Conservation (phyloP, 1,140 invertebrate species). For the Brachionus angularis region DNA sequence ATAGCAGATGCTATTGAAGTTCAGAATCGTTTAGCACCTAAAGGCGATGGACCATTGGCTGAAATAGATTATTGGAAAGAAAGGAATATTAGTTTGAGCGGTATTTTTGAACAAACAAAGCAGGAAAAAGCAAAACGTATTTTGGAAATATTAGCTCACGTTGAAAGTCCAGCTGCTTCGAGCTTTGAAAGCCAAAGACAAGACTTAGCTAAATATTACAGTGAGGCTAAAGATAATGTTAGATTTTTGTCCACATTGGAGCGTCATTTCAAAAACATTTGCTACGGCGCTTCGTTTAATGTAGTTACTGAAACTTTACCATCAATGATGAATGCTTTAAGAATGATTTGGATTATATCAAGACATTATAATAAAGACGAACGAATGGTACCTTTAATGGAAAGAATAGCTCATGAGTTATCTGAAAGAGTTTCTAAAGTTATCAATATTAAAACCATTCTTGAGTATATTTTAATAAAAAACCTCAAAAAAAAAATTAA, state of each 20-base stretch:
- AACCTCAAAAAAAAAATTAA: conserved; percentile 44
- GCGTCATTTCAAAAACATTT: conserved; percentile 74
- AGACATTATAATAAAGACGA: conserved; percentile 63
- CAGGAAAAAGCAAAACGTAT: conserved; percentile 66
- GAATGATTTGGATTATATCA: conserved; percentile 60
- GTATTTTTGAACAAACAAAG: conserved; percentile 74
- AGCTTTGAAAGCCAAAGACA: conserved; percentile 61
- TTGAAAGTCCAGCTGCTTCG: conserved; percentile 58
- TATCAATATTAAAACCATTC: conserved; percentile 69
- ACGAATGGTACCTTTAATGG: conserved; percentile 72
- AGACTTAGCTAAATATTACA: conserved; percentile 67
- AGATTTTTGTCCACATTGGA: conserved; percentile 74
- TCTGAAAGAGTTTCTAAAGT: conserved; percentile 69
- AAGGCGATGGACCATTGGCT: conserved; percentile 70
- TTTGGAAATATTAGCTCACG: conserved; percentile 60
- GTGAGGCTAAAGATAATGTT: conserved; percentile 76
- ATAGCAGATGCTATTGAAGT: conserved; percentile 23
- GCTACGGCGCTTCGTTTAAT: conserved; percentile 67
- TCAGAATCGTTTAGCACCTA: conserved; percentile 54
- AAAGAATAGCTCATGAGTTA: conserved; percentile 73
- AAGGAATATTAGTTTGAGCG: conserved; percentile 68
- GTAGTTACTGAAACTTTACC: conserved; percentile 66
- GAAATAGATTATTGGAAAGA: conserved; percentile 79
- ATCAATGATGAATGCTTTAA: conserved; percentile 71
- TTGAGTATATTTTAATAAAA: conserved; percentile 58